Conservation (phyloP, 2,888 invertebrate species). For the Hirtodrosophila trivittata region DNA sequence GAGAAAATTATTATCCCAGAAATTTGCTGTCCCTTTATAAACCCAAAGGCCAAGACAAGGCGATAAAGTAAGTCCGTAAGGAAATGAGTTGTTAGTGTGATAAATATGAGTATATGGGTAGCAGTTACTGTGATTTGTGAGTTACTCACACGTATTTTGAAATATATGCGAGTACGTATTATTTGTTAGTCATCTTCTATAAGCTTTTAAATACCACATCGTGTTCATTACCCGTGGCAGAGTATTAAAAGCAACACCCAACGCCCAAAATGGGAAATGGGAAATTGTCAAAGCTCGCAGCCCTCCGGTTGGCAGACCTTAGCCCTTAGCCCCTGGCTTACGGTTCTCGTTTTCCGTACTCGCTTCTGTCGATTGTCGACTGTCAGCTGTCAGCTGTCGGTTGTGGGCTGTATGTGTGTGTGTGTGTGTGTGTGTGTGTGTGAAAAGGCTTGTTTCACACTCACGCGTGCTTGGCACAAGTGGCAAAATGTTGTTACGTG, state of each 20-base stretch:
- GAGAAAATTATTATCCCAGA: too few relatives aligned
- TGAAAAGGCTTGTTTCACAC: slow-evolving; percentile 33
- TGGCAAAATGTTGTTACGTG: slow-evolving; percentile 78
- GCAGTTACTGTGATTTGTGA: too few relatives aligned
- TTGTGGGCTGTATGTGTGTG: slow-evolving; percentile 6
- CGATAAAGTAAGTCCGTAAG: too few relatives aligned
- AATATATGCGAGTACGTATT: too few relatives aligned
- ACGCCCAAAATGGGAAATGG: background rate
- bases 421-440: background rate
- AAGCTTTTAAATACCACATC: slow-evolving; percentile 2
- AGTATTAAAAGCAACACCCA: slow-evolving; percentile 6
- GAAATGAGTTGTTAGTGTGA: too few relatives aligned
- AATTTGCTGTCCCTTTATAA: too few relatives aligned
- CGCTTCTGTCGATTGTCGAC: slow-evolving; percentile 3
- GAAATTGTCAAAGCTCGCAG: slow-evolving; percentile 12
- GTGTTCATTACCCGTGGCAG: slow-evolving; percentile 1
- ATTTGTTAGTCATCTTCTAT: slow-evolving; percentile 1
- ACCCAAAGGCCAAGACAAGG: too few relatives aligned
- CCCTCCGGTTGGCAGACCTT: slow-evolving; percentile 33
- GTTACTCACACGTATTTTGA: too few relatives aligned
- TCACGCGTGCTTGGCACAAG: slow-evolving; percentile 64
- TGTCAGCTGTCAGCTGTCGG: slow-evolving; percentile 15
- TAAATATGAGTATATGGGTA: too few relatives aligned
- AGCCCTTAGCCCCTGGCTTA: slow-evolving; percentile 25
- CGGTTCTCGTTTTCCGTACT: slow-evolving; percentile 23